Conservation (phyloP, 2,113 vertebrate species). For the Typhlomys cinereus region DNA sequence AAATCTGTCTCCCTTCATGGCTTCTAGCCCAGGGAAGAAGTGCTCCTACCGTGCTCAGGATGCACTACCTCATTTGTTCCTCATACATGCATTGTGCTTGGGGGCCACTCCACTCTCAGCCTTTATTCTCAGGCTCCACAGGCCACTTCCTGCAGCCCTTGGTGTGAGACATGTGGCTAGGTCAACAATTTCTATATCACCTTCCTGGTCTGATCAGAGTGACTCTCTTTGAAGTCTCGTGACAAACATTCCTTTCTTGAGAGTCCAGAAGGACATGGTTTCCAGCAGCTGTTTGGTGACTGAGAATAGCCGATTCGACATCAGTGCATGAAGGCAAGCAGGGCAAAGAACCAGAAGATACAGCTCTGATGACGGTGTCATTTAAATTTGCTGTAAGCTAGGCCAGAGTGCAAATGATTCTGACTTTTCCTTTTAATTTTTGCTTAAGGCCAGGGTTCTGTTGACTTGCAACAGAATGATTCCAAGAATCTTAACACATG, state of each 20-base stretch:
- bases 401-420: not conserved
- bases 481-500: not conserved
- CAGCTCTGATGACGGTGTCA: not conserved
- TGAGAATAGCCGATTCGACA: not conserved
- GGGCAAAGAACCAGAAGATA: not conserved
- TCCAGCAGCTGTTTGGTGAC: not conserved
- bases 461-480: not conserved
- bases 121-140: not conserved
- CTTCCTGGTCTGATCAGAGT: not conserved
- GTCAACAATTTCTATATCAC: fast-evolving
- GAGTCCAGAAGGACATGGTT: not conserved
- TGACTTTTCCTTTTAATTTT: slow-evolving; percentile 33
- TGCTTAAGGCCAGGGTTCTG: slow-evolving; percentile 15
- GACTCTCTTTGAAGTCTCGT: not conserved
- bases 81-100: not conserved
- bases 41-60: fast-evolving
- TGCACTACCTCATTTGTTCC: not conserved
- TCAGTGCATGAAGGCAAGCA: not conserved
- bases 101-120: not conserved
- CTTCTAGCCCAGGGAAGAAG: not conserved
- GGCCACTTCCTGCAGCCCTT: not conserved
- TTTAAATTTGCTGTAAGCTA: not conserved
- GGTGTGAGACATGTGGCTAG: not conserved
- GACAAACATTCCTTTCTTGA: not conserved
- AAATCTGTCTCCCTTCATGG: not conserved